These are phyloP conservation scores for Trachymyrmex septentrionalis DNA, from an alignment of 1,140 invertebrate species.

Conservation along the genomic window DNA sequence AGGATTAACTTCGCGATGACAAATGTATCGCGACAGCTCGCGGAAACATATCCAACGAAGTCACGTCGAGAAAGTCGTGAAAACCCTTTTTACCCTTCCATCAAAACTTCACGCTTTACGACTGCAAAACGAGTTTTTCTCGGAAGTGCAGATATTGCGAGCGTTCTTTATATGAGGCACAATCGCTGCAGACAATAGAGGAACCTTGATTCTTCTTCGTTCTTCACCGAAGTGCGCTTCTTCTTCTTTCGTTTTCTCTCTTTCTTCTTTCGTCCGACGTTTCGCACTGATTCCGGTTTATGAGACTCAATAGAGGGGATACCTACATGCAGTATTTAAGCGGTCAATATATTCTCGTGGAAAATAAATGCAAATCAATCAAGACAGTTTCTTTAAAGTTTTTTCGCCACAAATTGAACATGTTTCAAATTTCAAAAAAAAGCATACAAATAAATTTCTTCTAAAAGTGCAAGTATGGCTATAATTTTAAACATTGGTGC, in stretches of 20 bases:
- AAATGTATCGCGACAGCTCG: constrained; percentile 49
- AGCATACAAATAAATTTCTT: not conserved
- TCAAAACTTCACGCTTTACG: constrained; percentile 61
- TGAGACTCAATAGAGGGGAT: not conserved
- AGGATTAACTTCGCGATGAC: constrained; percentile 43
- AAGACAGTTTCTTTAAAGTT: not conserved
- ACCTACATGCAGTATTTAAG: not conserved
- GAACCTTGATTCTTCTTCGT: constrained; percentile 5
- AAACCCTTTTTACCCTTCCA: constrained; percentile 41
- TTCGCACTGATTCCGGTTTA: constrained; percentile 27
- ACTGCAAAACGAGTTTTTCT: constrained; percentile 60
- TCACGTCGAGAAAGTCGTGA: constrained; percentile 10
- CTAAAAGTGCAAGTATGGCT: not conserved
- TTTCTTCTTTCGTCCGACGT: not conserved
- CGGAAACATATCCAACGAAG: constrained; percentile 34
- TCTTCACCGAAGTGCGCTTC: constrained; percentile 21
- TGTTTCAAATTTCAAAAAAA: not conserved
- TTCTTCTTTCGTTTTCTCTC: not conserved
- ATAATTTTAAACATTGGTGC: not conserved
- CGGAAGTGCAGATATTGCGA: constrained; percentile 51
- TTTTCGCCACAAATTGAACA: not conserved
- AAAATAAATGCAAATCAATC: constrained; percentile 15
- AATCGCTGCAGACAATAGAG: constrained; percentile 52
- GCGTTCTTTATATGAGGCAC: constrained; percentile 58
- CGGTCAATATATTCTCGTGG: not conserved